Evolutionary conservation across 2,797 vertebrate genomes (phyloP).

Genomic region (Microchirus variegatus): DNA sequence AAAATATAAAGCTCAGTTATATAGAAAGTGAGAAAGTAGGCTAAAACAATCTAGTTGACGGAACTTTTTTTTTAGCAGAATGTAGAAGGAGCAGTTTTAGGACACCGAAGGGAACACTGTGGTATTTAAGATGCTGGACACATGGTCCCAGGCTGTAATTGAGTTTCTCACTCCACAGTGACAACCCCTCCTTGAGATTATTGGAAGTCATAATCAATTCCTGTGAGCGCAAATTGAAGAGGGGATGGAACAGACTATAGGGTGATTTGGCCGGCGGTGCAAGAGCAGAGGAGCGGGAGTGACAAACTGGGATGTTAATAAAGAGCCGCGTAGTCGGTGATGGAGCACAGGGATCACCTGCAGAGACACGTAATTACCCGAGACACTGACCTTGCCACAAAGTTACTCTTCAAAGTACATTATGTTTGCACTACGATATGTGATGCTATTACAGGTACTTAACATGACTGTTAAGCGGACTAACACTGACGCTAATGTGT

Average conservation of each 20-base stretch:
- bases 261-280: constrained; percentile 8
- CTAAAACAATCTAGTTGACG: too few species aligned
- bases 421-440: constrained; percentile 7
- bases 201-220: constrained; percentile 28
- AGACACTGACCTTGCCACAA: constrained; percentile 8
- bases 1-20: too few species aligned
- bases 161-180: constrained; percentile 18
- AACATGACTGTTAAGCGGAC: constrained; percentile 14
- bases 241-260: constrained; percentile 11
- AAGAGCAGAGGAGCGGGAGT: background rate
- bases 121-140: constrained; percentile 16
- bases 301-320: constrained; percentile 5
- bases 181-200: constrained; percentile 30
- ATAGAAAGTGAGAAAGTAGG: too few species aligned
- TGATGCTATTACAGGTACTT: background rate
- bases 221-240: constrained; percentile 28
- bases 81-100: background rate
- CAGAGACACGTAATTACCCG: background rate
- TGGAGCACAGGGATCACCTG: constrained; percentile 14
- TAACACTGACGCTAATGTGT: background rate
- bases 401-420: constrained; percentile 14
- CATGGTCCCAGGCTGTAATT: constrained; percentile 12
- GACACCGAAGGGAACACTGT: background rate
- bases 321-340: background rate
- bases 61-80: background rate